Conservation (phyloP, 2,888 invertebrate species). For the Philereme vetulata region DNA sequence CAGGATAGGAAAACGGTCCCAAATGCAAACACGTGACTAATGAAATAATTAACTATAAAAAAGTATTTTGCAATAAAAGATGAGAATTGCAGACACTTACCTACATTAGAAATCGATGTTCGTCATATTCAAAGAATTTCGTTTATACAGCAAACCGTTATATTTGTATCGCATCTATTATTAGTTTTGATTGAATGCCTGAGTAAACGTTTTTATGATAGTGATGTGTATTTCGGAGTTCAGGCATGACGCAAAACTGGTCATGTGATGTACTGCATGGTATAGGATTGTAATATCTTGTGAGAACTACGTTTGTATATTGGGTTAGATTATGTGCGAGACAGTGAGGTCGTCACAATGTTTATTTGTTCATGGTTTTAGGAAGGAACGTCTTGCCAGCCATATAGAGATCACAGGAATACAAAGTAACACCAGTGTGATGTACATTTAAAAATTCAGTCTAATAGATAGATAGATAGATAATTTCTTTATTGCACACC, state of each 20-base stretch:
- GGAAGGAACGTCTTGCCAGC: background rate
- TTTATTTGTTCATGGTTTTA: background rate
- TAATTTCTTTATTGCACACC: no score
- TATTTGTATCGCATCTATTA: background rate
- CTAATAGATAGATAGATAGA: no score
- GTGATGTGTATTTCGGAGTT: background rate
- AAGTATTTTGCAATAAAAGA: no score
- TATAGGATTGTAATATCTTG: constrained; percentile 8
- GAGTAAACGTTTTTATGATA: constrained; percentile 6
- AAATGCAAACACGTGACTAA: no score
- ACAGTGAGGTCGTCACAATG: background rate
- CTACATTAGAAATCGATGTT: background rate
- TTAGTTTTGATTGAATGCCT: background rate
- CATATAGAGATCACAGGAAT: background rate
- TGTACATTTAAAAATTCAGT: no score
- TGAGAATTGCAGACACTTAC: no score
- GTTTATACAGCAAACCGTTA: background rate
- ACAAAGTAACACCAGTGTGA: no score
- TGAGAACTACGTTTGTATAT: constrained; percentile 6
- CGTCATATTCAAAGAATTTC: constrained; percentile 2
- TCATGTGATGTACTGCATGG: constrained; percentile 19
- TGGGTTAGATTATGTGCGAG: constrained; percentile 3
- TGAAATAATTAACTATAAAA: no score
- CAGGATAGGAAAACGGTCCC: no score
- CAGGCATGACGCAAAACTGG: constrained; percentile 14